Evolutionary conservation across 1,140 invertebrate species (phyloP).

Genomic region (Macrosteles quadrilineatus): DNA sequence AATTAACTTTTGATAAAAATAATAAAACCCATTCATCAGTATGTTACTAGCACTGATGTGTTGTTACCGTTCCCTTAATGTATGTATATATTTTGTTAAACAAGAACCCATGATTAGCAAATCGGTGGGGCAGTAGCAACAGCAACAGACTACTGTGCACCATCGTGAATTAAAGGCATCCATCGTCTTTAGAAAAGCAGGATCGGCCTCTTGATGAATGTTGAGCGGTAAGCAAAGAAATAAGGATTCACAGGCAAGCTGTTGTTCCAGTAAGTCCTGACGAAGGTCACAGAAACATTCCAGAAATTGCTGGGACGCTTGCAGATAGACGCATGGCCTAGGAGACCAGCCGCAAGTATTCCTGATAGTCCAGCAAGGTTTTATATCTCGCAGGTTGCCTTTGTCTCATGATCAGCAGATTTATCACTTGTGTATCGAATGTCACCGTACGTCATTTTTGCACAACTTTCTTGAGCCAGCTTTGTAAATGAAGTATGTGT

Average conservation of each 20-base stretch:
- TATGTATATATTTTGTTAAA: too few relatives aligned
- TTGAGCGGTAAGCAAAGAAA: background rate
- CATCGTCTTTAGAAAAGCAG: too few relatives aligned
- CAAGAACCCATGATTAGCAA: too few relatives aligned
- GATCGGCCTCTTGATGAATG: background rate
- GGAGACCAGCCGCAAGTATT: background rate
- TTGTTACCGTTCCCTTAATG: too few relatives aligned
- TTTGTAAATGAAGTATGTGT: too few relatives aligned
- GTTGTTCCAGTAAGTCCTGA: background rate
- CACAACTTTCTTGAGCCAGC: background rate
- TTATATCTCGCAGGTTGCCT: background rate
- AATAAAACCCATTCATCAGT: too few relatives aligned
- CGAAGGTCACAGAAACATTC: background rate
- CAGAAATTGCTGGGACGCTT: background rate
- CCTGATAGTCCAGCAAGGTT: background rate
- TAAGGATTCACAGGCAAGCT: background rate
- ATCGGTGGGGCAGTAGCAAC: too few relatives aligned
- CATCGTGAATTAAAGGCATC: too few relatives aligned
- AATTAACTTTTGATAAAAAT: too few relatives aligned
- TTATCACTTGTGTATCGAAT: background rate
- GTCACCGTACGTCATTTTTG: background rate
- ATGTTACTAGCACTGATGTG: too few relatives aligned
- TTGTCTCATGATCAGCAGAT: background rate
- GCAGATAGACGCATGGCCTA: background rate
- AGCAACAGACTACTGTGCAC: too few relatives aligned